Conservation (phyloP, 2,797 vertebrate genomes). For the Eulemur coronatus region DNA sequence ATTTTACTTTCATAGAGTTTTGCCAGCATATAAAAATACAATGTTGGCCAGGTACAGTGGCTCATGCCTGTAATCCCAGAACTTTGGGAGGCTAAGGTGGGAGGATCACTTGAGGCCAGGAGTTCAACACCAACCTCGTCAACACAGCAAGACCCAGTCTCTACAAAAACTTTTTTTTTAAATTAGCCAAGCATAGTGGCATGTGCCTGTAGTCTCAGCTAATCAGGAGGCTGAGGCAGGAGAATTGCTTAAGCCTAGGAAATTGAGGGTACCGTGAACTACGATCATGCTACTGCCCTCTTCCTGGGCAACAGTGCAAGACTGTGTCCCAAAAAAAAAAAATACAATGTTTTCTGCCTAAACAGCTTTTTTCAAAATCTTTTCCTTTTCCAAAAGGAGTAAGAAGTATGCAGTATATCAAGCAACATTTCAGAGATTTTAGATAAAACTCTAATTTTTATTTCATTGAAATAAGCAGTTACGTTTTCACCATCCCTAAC, state of each 20-base stretch:
- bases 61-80: not conserved
- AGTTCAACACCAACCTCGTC: not conserved
- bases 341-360: not conserved
- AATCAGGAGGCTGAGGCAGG: not conserved
- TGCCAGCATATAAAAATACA: not conserved
- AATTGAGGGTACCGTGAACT: not conserved
- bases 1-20: not conserved
- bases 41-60: not conserved
- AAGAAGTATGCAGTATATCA: not conserved
- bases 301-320: not conserved
- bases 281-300: not conserved
- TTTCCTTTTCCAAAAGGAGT: not conserved
- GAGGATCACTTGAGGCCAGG: not conserved
- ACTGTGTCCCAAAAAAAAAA: not conserved
- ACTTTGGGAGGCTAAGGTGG: not conserved
- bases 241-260: not conserved
- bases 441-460: constrained; percentile 21
- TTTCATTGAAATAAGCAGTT: not conserved
- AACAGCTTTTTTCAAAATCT: not conserved
- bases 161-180: not conserved
- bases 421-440: not conserved
- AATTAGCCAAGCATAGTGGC: not conserved
- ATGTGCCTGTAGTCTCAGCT: not conserved
- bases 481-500: not conserved
- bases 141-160: not conserved